Base-by-base conservation (phyloP, 2,113 vertebrate species). In the Tupaia tana region DNA sequence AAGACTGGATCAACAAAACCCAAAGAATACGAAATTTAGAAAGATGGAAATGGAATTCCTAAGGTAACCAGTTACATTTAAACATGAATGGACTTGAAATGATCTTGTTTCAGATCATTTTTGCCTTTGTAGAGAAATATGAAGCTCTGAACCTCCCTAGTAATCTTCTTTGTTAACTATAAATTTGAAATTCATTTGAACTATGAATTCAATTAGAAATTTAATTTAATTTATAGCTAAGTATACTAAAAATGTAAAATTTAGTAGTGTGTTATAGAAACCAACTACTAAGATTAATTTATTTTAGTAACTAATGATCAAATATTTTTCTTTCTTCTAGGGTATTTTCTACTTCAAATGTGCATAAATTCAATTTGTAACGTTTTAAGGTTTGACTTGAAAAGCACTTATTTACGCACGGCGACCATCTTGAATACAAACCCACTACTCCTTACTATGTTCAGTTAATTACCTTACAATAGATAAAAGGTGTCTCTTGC, bases 71-170 rank as follows among this genome's bases (percentile, higher is more conserved):
- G 77, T 79, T 90, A 34, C 84, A 97, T 98, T 98, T 98, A 97
- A 98, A 98, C 97, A 98, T 97, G 94, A 98, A 98, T 98, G 66
- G 59, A 7, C 89, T 96, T 97, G 79, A 93, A 95, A 34, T 82
- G n/a, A 64, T 94, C 74, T 69, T 87, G 66, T 91, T 95, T 52
- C 73, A 94, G 86, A 91, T 93, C n/a, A 63, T 84, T 56, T 98
- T 88, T 96, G 78, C 88, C 93, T 97, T 98, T 98, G 70, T 97
- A 83, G 94, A 94, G 88, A 98, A 97, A 97, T 98, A 97, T 93
- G 97, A 98, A 98, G 93, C 92, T 97, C 93, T 97, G 95, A 96
- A 98, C 74, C 70, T 88, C 64, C 97, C 96, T 97, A 97, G 90
- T 97, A 95, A 78, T 90, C 54, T 90, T 86, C 89, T 97, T 97